Evolutionary conservation across 2,113 vertebrate genomes (phyloP), one percentile per base, ranked within the genome.

Genomic region (Vidua macroura): DNA sequence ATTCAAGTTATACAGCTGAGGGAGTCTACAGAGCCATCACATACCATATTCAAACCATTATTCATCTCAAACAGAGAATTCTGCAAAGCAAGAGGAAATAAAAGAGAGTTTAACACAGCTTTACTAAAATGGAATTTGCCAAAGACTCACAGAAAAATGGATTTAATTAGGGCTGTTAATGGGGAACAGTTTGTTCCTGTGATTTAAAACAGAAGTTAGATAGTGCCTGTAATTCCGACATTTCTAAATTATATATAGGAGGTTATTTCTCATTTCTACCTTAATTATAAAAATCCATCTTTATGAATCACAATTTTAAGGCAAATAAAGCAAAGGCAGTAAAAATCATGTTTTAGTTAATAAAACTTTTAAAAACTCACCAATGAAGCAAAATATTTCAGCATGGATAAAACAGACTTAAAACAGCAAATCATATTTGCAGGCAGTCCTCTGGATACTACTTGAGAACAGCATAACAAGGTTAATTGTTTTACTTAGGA

Each of bases 151-250:
- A 98, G 96, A 98, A 97, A 98, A 98, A 98, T 98, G 96, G 95
- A 97, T 97, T 98, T 98, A 98, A 98, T 98, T 98, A 98, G 97
- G 95, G n/a, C 85, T 35, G 55, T 97, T 98, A 98, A 98, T 98
- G 95, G 90, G 70, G 89, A 97, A 95, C 91, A 91, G 21, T 97
- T 97, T 97, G 86, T 96, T 96, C 96, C 90, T 62, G 46, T 97
- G 97, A 98, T 97, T 97, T 97, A 98, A 97, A 96, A 92, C 90
- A 62, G 63, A 91, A 93, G 78, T 93, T 88, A 55, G 91, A 96
- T 95, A 93, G 83, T 95, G 95, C 92, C 90, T 83, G 96, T 97
- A 94, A 97, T 97, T 97, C 95, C 92, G 96, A 95, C 91, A 86
- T 90, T 97, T 83, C 97, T 97, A 97, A 98, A 98, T 97, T 97